Evolutionary conservation across 2,888 invertebrate genomes (phyloP).

Genomic region (Acrobasis repandana): DNA sequence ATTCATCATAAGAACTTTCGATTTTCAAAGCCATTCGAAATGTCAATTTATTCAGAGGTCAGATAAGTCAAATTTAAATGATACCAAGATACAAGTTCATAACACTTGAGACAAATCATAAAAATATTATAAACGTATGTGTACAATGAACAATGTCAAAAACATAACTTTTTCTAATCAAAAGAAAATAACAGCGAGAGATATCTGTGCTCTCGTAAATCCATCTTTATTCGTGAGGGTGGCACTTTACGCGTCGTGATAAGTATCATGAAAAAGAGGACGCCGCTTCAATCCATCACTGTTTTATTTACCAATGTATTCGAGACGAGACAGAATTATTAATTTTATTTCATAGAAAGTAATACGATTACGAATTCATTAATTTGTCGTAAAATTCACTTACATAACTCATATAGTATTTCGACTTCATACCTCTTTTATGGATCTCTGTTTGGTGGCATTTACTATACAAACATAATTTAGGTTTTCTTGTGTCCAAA

Average conservation of each 20-base stretch:
- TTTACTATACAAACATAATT: no score
- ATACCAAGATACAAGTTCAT: background rate
- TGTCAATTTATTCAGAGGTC: background rate
- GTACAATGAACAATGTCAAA: conserved; percentile 8
- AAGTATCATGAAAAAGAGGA: conserved; percentile 14
- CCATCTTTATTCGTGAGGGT: conserved; percentile 16
- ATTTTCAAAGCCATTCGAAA: no score
- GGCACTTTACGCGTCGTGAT: conserved; percentile 18
- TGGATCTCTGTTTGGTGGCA: no score
- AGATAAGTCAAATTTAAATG: background rate
- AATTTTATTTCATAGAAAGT: background rate
- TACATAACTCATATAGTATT: no score
- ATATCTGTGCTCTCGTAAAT: conserved; percentile 17
- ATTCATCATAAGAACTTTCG: no score
- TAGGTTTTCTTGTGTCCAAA: no score
- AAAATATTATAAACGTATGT: background rate
- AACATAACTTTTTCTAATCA: conserved; percentile 16
- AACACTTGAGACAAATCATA: background rate
- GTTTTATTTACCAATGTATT: conserved; percentile 16
- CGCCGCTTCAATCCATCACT: conserved; percentile 13
- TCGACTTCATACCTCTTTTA: no score
- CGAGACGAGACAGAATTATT: background rate
- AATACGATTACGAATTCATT: no score
- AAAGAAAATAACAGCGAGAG: conserved; percentile 15
- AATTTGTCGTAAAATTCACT: no score